Percentiles rank a stretch among this genome's conserved stretches.
phyloP scores from a whole-genome alignment of 1,140 invertebrate genomes.

The Drosophila insularis region DNA sequence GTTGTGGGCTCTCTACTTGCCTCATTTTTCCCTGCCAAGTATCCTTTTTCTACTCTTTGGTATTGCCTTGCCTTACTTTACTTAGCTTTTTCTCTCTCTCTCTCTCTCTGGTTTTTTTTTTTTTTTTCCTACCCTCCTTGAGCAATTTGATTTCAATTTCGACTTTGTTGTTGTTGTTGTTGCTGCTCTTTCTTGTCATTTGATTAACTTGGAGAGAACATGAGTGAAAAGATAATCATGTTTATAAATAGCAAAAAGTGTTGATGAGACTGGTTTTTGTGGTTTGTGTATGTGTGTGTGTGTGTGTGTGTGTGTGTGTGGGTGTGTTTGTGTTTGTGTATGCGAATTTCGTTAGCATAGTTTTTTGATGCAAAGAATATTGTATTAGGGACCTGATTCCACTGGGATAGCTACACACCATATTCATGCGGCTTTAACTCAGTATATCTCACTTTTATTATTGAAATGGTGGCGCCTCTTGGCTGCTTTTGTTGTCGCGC shows the following conservation, averaged over 20 bases:
- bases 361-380: conserved; percentile 24
- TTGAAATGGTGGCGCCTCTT: conserved; percentile 32
- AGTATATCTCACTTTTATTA: background rate
- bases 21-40: conserved; percentile 2
- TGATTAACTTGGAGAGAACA: conserved; percentile 45
- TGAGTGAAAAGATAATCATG: conserved; percentile 46
- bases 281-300: conserved; percentile 12
- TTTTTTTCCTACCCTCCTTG: conserved; percentile 15
- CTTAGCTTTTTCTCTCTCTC: conserved; percentile 19
- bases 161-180: conserved; percentile 49
- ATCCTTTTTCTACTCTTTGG: background rate
- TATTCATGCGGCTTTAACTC: background rate
- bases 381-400: background rate
- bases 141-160: conserved; percentile 66
- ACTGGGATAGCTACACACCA: background rate
- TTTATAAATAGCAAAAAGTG: conserved; percentile 60
- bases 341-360: conserved; percentile 6
- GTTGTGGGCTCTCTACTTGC: conserved; percentile 23
- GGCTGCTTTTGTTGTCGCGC: conserved; percentile 59
- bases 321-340: background rate
- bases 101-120: background rate
- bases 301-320: background rate
- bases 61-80: background rate
- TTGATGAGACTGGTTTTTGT: conserved; percentile 59
- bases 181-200: conserved; percentile 51